Percentiles rank a stretch among this genome's conserved stretches.
phyloP scores from a whole-genome alignment of 1,140 invertebrate genomes.

The Scaptodrosophila lebanonensis region DNA sequence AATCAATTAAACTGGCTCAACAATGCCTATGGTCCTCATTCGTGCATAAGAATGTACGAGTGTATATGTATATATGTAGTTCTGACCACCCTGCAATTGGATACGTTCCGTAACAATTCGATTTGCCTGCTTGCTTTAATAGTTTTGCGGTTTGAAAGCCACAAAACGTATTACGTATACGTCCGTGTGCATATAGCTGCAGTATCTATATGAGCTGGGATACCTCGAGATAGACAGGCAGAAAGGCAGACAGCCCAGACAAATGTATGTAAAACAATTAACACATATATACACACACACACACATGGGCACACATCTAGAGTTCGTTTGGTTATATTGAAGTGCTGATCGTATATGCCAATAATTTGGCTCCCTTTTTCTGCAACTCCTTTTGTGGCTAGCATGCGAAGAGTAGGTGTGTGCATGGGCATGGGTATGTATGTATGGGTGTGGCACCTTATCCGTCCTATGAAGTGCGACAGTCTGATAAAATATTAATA shows the following conservation, averaged over 20 bases:
- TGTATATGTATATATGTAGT: no score
- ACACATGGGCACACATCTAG: neutral
- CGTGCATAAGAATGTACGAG: no score
- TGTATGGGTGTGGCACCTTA: neutral
- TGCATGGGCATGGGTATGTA: conserved; percentile 1
- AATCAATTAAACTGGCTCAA: neutral
- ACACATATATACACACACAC: conserved; percentile 28
- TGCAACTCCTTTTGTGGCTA: conserved; percentile 43
- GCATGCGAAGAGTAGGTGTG: conserved; percentile 12
- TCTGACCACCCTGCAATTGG: conserved; percentile 29
- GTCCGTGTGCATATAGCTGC: conserved; percentile 46
- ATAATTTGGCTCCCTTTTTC: neutral
- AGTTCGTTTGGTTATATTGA: neutral
- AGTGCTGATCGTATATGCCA: neutral
- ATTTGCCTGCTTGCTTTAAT: conserved; percentile 70
- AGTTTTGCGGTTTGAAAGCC: conserved; percentile 67
- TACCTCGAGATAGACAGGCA: no score
- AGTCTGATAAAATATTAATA: conserved; percentile 75
- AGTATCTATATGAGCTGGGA: conserved; percentile 15
- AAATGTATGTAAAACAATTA: conserved; percentile 68
- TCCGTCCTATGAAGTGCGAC: conserved; percentile 39
- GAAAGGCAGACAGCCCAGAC: conserved; percentile 17
- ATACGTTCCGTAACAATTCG: conserved; percentile 56
- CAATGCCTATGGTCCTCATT: no score
- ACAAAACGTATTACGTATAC: conserved; percentile 69